Evolutionary conservation across 2,888 invertebrate genomes (phyloP), one percentile per base, ranked within the genome.

Genomic region (Elaeidobius kamerunicus): DNA sequence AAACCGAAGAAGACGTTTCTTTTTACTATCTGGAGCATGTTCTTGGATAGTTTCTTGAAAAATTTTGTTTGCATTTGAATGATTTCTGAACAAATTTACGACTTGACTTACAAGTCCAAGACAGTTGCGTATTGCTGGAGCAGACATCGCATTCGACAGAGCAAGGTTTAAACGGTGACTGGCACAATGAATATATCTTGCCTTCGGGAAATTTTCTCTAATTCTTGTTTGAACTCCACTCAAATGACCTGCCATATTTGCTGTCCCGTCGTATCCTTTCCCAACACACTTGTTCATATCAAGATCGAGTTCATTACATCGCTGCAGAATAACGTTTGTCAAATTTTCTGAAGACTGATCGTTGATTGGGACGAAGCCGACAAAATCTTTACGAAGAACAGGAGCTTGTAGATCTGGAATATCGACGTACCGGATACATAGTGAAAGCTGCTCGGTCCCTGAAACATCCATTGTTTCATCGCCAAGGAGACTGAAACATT

Each of bases 81-180:
- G n/a, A 36, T 45, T 45, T 36, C 34, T 35, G 9, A 45, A 45
- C 3, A 45, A 45, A 23, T 35, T 45, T 6, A 12, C 14, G 2
- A 45, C 23, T 36, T 45, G 6, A 23, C 9, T 45, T 3, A 36
- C 36, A 12, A 45, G 20, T 6, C 45, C 45, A 6, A 36, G 27
- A 23, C 45, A 45, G 20, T 35, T 45, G 6, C 36, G 4, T 4
- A 35, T 14, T 23, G 16, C 15, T 4, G 45, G 35, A 35, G 23
- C 23, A 9, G 23, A 36, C 35, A 45, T 44, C 5, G 44, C 35
- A 18, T 44, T 17, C 3, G 34, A 44, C 35, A 38, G 11, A 9
- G 38, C 38, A 17, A 38, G 17, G 11, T 38, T 38, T 35, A 35
- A 35, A 14, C 12, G 35, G 15, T 35, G 35, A 35, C 35, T 35